These are phyloP conservation scores for Procapra przewalskii DNA, from an alignment of 2,113 vertebrate species.

Conservation along the genomic window DNA sequence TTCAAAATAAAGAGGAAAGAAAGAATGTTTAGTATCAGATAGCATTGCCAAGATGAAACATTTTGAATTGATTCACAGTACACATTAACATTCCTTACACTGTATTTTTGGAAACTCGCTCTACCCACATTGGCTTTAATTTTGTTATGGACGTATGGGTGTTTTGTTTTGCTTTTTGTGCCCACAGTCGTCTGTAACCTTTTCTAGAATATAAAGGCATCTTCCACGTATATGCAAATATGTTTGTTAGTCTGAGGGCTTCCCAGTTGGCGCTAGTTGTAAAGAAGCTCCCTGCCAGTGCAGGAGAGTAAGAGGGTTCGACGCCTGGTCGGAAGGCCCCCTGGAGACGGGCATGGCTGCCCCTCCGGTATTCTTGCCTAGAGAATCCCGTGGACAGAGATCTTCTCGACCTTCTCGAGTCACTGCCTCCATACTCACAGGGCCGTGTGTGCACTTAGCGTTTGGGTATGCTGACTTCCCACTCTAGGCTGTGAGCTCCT, in stretches of 20 bases:
- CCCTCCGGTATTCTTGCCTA: background rate
- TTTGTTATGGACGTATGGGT: conserved; percentile 50
- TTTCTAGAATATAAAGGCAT: conserved; percentile 30
- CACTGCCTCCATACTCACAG: background rate
- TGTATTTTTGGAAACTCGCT: conserved; percentile 51
- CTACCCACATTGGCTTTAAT: conserved; percentile 24
- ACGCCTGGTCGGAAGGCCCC: background rate
- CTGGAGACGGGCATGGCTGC: background rate
- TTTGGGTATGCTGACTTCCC: background rate
- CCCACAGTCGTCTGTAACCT: background rate
- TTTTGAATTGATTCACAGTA: conserved; percentile 59
- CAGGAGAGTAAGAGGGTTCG: background rate
- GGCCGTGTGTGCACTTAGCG: background rate
- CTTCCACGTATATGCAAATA: background rate
- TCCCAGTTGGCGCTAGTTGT: background rate
- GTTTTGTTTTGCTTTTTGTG: conserved; percentile 14
- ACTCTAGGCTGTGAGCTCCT: background rate
- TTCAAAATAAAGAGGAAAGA: background rate
- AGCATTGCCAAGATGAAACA: conserved; percentile 57
- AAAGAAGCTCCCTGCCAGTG: background rate
- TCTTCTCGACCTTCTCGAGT: background rate
- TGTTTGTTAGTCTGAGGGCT: background rate
- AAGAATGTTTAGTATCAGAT: background rate
- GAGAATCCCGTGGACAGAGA: background rate
- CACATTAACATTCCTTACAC: conserved; percentile 8